phyloP scores from a whole-genome alignment of 2,797 vertebrate species.

The Sebastes jordani region DNA sequence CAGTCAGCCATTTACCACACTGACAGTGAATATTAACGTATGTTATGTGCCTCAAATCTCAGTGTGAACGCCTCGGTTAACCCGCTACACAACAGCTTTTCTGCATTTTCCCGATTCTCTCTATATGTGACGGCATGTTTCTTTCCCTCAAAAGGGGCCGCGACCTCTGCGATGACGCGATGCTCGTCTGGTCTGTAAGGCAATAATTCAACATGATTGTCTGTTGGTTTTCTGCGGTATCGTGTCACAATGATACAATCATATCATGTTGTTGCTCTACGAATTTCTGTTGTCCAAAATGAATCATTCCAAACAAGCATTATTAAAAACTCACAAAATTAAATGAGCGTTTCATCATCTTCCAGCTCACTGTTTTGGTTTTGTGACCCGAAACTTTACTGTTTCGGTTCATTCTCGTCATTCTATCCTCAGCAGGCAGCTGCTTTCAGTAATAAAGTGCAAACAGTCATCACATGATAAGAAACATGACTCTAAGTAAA shows the following conservation, averaged over 20 bases:
- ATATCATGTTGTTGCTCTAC: background rate
- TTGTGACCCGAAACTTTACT: background rate
- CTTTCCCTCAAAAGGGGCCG: too few relatives aligned
- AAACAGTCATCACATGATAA: background rate
- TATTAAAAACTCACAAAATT: background rate
- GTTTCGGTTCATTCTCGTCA: background rate
- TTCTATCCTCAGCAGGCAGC: background rate
- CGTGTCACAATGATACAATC: background rate
- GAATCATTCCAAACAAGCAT: background rate
- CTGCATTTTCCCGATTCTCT: too few relatives aligned
- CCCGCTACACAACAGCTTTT: too few relatives aligned
- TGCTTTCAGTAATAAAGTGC: background rate
- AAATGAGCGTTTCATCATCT: background rate
- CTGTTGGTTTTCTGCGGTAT: background rate
- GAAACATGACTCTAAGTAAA: background rate
- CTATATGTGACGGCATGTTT: rapidly evolving
- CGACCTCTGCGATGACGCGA: too few relatives aligned
- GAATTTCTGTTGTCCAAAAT: background rate
- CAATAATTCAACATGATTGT: background rate
- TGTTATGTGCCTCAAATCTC: rapidly evolving
- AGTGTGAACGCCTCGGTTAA: too few relatives aligned
- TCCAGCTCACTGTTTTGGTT: background rate
- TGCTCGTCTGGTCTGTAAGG: too few relatives aligned
- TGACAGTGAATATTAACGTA: too few relatives aligned
- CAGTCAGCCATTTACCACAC: too few relatives aligned